phyloP scores from a whole-genome alignment of 2,797 vertebrate genomes.

The Typhlichthys eigenmanni region DNA sequence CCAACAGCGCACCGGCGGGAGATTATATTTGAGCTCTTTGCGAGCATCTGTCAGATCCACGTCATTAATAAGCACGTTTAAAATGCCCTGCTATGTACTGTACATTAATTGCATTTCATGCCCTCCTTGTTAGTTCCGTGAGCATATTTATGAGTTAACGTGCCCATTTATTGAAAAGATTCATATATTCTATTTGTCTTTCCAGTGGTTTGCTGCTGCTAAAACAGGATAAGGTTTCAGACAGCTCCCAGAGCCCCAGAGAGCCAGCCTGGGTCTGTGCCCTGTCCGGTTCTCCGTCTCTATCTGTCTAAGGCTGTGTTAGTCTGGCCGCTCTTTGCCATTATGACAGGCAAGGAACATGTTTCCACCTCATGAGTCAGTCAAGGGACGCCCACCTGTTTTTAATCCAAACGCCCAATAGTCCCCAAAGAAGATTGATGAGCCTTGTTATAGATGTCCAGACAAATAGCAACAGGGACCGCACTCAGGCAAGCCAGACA shows the following conservation, averaged over 20 bases:
- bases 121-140: conserved; percentile 14
- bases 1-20: conserved; percentile 41
- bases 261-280: conserved; percentile 27
- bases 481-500: conserved; percentile 58
- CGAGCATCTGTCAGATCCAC: conserved; percentile 10
- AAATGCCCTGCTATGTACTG: background rate
- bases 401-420: conserved; percentile 69
- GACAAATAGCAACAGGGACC: conserved; percentile 68
- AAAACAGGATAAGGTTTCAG: conserved; percentile 47
- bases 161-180: conserved; percentile 21
- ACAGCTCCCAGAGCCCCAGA: conserved; percentile 35
- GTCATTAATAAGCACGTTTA: conserved; percentile 21
- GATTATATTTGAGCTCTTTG: conserved; percentile 20
- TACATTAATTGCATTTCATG: conserved; percentile 21
- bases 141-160: conserved; percentile 32
- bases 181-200: conserved; percentile 30
- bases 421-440: conserved; percentile 78
- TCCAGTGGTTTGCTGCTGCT: conserved; percentile 19
- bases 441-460: conserved; percentile 75
- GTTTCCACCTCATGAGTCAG: conserved; percentile 71
- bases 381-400: conserved; percentile 66
- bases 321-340: conserved; percentile 45
- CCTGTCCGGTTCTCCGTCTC: conserved; percentile 53
- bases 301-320: conserved; percentile 55
- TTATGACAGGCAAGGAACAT: conserved; percentile 62